Percentiles rank a stretch among this genome's conserved stretches.
These are phyloP conservation scores for Diprion similis DNA, from an alignment of 1,140 invertebrate genomes.

Conservation along the genomic window DNA sequence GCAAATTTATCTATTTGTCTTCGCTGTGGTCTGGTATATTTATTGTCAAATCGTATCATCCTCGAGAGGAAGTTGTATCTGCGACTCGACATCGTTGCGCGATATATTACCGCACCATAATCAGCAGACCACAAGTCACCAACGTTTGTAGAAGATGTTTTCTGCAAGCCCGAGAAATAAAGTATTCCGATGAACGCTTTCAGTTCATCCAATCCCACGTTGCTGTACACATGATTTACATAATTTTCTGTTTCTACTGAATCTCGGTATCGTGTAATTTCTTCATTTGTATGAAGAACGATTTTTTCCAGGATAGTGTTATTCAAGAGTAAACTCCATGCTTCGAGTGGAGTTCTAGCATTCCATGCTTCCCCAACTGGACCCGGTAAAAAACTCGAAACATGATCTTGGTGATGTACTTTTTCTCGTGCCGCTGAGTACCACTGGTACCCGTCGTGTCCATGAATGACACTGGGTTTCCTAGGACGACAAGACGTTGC, in stretches of 20 bases:
- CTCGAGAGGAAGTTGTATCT: conserved; percentile 50
- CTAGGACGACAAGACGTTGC: no score
- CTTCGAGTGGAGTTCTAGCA: not conserved
- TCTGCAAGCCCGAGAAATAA: conserved; percentile 24
- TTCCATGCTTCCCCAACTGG: not conserved
- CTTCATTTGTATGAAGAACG: conserved; percentile 23
- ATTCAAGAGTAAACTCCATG: conserved; percentile 20
- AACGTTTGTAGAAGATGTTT: not conserved
- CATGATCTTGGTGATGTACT: not conserved
- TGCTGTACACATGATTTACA: not conserved
- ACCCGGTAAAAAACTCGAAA: not conserved
- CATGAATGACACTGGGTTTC: no score
- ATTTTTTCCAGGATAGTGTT: conserved; percentile 22
- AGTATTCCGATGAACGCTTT: conserved; percentile 25
- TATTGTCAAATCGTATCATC: conserved; percentile 48
- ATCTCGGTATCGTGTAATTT: conserved; percentile 12
- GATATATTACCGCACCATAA: conserved; percentile 28
- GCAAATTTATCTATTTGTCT: conserved; percentile 44
- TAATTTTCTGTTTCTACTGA: not conserved
- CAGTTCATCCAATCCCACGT: conserved; percentile 16
- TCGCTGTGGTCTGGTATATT: conserved; percentile 34
- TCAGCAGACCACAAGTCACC: conserved; percentile 21
- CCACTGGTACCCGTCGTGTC: not conserved
- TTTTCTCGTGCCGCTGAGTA: not conserved
- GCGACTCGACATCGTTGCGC: conserved; percentile 39